phyloP scores from a whole-genome alignment of 1,140 invertebrate genomes.

The Calliopsis andreniformis region DNA sequence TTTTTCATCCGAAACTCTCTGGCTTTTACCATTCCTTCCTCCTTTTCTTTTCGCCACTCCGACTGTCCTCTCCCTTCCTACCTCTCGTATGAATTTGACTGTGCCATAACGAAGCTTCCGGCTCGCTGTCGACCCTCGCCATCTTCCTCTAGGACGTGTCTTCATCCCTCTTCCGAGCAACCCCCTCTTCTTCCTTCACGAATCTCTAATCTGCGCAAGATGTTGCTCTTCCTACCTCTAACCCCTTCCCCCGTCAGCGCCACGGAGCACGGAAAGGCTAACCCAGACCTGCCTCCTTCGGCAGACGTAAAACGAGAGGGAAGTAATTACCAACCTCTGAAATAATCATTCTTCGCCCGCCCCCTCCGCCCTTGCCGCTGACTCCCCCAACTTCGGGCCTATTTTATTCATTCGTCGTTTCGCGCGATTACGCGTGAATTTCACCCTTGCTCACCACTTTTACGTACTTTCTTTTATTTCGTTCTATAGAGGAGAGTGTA shows the following conservation, averaged over 20 bases:
- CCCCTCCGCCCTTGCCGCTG: not conserved
- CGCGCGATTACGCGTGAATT: not conserved
- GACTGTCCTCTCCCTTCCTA: not conserved
- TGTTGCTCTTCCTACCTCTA: constrained; percentile 58
- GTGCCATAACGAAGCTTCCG: constrained; percentile 52
- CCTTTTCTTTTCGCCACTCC: not conserved
- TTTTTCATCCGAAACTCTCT: constrained; percentile 61
- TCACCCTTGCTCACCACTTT: not conserved
- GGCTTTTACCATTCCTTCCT: constrained; percentile 3
- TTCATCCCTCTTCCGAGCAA: constrained; percentile 45
- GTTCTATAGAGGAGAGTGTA: not conserved
- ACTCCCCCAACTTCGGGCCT: not conserved
- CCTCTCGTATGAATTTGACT: constrained; percentile 65
- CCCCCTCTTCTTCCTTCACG: constrained; percentile 31
- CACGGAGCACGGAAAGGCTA: constrained; percentile 49
- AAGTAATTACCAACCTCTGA: constrained; percentile 72
- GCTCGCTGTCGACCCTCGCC: constrained; percentile 44
- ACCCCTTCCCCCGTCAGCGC: not conserved
- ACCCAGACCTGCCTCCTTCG: constrained; percentile 39
- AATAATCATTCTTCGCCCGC: constrained; percentile 64
- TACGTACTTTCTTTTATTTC: not conserved
- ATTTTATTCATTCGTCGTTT: constrained; percentile 23
- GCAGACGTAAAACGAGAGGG: constrained; percentile 58
- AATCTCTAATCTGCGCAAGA: constrained; percentile 72
- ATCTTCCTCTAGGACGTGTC: constrained; percentile 42